phyloP scores from a whole-genome alignment of 2,797 vertebrate species.

The Dendrocincla fuliginosa region DNA sequence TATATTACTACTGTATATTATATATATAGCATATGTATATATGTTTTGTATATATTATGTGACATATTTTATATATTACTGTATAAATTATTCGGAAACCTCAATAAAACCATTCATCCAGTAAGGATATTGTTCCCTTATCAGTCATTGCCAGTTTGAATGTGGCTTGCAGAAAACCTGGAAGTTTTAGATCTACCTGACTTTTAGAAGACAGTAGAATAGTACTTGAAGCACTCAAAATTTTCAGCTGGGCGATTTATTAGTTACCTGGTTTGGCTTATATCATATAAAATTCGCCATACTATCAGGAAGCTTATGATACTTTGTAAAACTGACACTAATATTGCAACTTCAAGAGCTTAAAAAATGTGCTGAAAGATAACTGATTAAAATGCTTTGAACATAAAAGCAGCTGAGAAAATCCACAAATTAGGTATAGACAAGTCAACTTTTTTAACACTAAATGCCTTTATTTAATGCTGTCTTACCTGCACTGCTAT shows the following conservation, averaged over 20 bases:
- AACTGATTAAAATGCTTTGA: not conserved
- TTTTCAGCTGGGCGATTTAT: not conserved
- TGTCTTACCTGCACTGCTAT: not conserved
- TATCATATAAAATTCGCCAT: accelerated
- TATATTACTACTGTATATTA: not conserved
- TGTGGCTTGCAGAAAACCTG: not conserved
- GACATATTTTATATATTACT: not conserved
- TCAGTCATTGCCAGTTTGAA: not conserved
- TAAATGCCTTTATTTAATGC: not conserved
- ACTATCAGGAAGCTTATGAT: not conserved
- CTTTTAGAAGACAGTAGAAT: not conserved
- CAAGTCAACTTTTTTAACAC: not conserved
- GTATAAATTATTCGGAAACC: not conserved
- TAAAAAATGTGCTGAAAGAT: not conserved
- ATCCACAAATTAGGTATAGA: not conserved
- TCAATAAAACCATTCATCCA: not conserved
- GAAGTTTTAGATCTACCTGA: not conserved
- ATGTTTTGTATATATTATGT: not conserved
- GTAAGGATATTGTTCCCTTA: not conserved
- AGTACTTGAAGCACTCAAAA: not conserved
- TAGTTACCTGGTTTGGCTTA: not conserved
- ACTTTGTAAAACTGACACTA: not conserved
- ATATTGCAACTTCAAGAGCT: not conserved
- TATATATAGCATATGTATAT: not conserved
- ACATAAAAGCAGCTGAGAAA: not conserved